These are phyloP conservation scores for Rhagonycha lutea DNA, from an alignment of 2,888 invertebrate species.

Conservation along the genomic window DNA sequence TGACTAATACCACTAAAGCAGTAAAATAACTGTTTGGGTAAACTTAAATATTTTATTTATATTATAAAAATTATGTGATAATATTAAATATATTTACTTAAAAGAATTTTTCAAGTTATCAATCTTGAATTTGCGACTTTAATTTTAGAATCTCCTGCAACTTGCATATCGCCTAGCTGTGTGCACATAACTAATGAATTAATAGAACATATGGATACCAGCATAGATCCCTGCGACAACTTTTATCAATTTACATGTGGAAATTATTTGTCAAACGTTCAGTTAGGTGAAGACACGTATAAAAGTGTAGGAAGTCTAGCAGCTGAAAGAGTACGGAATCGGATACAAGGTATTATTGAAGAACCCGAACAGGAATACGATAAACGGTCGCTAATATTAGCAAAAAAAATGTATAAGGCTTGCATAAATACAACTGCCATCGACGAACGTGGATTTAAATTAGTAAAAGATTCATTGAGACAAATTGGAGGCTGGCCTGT, in stretches of 20 bases:
- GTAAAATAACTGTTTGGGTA: neutral
- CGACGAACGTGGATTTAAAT: conserved; percentile 45
- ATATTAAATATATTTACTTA: neutral
- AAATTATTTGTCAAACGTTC: conserved; percentile 28
- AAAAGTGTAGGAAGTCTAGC: neutral
- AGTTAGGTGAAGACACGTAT: conserved; percentile 18
- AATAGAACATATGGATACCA: conserved; percentile 33
- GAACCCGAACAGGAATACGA: conserved; percentile 29
- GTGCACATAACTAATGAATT: conserved; percentile 36
- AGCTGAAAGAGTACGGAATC: conserved; percentile 22
- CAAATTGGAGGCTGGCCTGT: conserved; percentile 65
- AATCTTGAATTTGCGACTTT: neutral
- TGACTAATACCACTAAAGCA: neutral
- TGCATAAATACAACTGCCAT: conserved; percentile 49
- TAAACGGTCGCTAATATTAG: conserved; percentile 30
- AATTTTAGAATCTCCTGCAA: conserved; percentile 28
- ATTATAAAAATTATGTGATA: neutral
- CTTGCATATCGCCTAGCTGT: conserved; percentile 35
- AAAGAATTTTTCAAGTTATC: neutral
- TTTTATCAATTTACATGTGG: conserved; percentile 40
- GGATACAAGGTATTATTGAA: conserved; percentile 38
- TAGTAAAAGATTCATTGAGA: conserved; percentile 49
- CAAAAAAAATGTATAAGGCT: conserved; percentile 41
- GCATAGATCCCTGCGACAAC: conserved; percentile 35
- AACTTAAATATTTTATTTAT: neutral